These are phyloP conservation scores for Lytechinus pictus DNA, from an alignment of 35 echinoderm and acorn worm genomes.

Conservation along the genomic window DNA sequence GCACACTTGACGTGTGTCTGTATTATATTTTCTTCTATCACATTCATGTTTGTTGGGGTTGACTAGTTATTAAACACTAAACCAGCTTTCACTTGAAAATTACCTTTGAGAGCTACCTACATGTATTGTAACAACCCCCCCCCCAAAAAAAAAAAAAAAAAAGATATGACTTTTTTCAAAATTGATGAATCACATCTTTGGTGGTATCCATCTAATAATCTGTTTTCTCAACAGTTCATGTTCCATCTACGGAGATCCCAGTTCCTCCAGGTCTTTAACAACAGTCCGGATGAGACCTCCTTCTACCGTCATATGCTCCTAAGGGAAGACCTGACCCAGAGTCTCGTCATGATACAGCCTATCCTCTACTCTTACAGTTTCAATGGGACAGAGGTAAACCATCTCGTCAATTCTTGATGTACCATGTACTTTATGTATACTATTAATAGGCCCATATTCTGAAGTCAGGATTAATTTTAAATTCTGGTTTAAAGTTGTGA, in stretches of 20 bases:
- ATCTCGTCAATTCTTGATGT: not conserved
- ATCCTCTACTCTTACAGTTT: slow-evolving; percentile 94
- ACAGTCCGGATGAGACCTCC: slow-evolving; percentile 98
- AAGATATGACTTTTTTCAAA: no score
- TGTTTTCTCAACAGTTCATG: slow-evolving; percentile 78
- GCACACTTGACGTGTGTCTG: no score
- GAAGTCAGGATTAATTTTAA: no score
- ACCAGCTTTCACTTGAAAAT: no score
- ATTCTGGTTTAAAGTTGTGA: no score
- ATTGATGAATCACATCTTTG: not conserved
- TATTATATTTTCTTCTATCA: no score
- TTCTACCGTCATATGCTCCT: slow-evolving; percentile 91
- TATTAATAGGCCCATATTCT: not conserved
- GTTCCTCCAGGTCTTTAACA: slow-evolving; percentile 99
- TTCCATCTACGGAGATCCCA: slow-evolving; percentile 97
- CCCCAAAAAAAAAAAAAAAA: not conserved
- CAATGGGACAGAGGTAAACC: slow-evolving; percentile 84
- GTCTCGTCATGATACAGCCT: slow-evolving; percentile 96
- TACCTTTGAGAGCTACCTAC: not conserved
- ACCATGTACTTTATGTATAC: not conserved
- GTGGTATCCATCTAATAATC: not conserved
- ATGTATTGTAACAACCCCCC: no score
- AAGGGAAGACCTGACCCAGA: slow-evolving; percentile 95
- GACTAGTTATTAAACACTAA: no score
- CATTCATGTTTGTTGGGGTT: no score